Evolutionary conservation across 2,797 vertebrate genomes (phyloP), one percentile per base, ranked within the genome.

Genomic region (Parotocinclus haroldoi): DNA sequence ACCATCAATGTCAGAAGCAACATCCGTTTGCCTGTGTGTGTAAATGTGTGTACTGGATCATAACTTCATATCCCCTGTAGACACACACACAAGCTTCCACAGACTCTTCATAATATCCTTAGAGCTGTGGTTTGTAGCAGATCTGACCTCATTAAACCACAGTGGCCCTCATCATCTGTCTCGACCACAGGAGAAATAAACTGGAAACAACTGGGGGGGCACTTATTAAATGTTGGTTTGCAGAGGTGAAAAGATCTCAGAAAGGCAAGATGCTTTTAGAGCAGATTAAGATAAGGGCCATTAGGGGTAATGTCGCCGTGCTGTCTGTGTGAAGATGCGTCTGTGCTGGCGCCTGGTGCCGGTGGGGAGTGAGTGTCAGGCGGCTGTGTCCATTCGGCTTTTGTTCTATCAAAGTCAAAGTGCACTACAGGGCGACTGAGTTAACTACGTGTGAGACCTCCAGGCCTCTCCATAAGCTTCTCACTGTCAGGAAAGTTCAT

Each of bases 241-340:
- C 82, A 82, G 83, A 92, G 89, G 91, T 90, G 88, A 90, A 92
- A 90, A 88, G 88, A 92, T 91, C 85, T 83, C 78, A 44, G 54
- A 90, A 92, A 90, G 81, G 84, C 86, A 91, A 91, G 90, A 92
- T 92, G 92, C 92, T 94, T 94, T 95, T 92, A 95, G 94, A 91
- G 89, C 84, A 93, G 92, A 92, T 91, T 88, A 91, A 92, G 91
- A 94, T 94, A 92, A 93, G 87, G 86, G 86, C 90, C 92, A 93
- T 93, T 92, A 94, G 87, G 82, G 86, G 88, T 89, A 87, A 89
- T 85, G 91, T 93, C 88, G 91, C 91, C 89, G 72, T 84, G 72
- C 88, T 92, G 92, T 94, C 91, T 95, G 90, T 86, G 90, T 91
- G 88, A 92, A 91, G 92, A 93, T 81, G 80, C 84, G 86, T 86